Evolutionary conservation across 2,113 vertebrate genomes (phyloP), one percentile per base, ranked within the genome.

Genomic region (Steatornis caripensis): DNA sequence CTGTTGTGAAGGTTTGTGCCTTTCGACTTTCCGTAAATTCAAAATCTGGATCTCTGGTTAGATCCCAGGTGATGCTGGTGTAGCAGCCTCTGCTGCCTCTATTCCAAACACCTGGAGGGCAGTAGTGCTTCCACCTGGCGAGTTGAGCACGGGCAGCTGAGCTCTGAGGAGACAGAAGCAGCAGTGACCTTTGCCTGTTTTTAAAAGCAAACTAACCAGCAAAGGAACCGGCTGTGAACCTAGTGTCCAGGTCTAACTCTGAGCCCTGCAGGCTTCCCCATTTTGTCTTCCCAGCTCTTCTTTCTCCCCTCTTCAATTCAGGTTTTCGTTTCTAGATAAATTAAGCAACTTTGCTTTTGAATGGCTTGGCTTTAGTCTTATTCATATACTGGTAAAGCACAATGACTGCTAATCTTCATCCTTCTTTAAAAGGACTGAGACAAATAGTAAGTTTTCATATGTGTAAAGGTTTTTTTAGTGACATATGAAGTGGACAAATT

Each of bases 141-240:
- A 10, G 37, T 41, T 3, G 11, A 18, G 41, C 10, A 48, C 0
- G 7, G n/a, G 37, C 24, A 61, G 23, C 3, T 2, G 9, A 82
- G 22, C 12, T 87, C 39, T 26, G 49, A 46, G 36, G 27, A 79
- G 8, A 20, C 9, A 36, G 55, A 21, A 75, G 54, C 21, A 78
- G 34, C n/a, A 70, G 20, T 15, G 53, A 10, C 8, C 13, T 21
- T 20, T 49, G 5, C 14, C n/a, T 48, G 4, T 1, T 68, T 66
- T 37, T 2, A 51, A 71, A 72, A 69, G 11, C 26, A 43, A 66
- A 23, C 17, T 23, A 12, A 23, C 6, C 6, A 55, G 34, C 29
- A 51, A 43, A 43, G 43, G 36, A 84, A 18, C 1, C 15, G 43
- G 37, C 26, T 58, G 53, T 49, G 62, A 72, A 26, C 17, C 17